Base-by-base conservation (phyloP, 2,113 vertebrate genomes). In the Podilymbus podiceps region DNA sequence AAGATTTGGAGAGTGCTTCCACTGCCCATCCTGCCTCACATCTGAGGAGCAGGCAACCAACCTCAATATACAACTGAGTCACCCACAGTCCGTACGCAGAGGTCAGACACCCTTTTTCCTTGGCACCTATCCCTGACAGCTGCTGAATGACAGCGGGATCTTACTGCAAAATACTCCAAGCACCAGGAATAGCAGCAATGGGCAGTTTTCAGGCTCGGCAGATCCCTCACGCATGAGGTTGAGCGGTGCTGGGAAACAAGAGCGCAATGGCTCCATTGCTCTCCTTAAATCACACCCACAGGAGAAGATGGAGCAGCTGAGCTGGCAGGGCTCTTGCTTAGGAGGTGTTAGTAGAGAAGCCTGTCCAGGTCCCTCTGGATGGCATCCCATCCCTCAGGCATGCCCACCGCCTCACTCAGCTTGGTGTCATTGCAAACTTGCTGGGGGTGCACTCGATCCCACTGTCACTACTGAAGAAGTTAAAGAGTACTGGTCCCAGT, bases 81-180 rank as follows among this genome's bases (percentile, higher is more conserved):
- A 12, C 21, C 19, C 2, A 8, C 35, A 7, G 9, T 0, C 24
- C 63, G 2, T 24, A 23, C 3, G 8, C 72, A 15, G 12, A 6
- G 40, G 8, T 13, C 50, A 1, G 42, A 31, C 31, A 28, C 17
- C 19, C 27, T 44, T 23, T 11, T 3, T 15, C 62, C n/a, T 14
- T 0, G 44, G 20, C 91, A 46, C 50, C 83, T 27, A 8, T 3
- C 59, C 68, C 87, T 2, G 89, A 5, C 46, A 67, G 73, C 80
- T 40, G 73, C 55, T 0, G 55, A 11, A 23, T 0, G 9, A 22
- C 71, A 5, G 47, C 9, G 4, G 9, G 14, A 42, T 2, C 47
- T 20, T 1, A 0, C 8, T 0, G 60, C 40, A 24, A 0, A 22
- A 2, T 1, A 1, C 12, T 5, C n/a, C 72, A 9, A 21, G 77